Evolutionary conservation across 2,113 vertebrate species (phyloP).

Genomic region (Opisthocomus hoazin): DNA sequence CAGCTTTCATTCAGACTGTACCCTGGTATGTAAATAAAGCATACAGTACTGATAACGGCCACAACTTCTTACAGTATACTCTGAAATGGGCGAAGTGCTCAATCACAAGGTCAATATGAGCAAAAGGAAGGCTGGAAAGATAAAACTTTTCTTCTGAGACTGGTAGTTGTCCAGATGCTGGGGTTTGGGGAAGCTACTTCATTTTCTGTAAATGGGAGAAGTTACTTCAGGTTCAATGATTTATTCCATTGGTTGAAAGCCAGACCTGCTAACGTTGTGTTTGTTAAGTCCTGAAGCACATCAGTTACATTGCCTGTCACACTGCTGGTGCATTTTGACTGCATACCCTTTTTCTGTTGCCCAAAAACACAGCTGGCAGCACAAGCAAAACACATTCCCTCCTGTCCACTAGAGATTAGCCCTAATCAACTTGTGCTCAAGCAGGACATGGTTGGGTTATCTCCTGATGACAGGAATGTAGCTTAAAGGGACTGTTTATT

Average conservation of each 20-base stretch:
- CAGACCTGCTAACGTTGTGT: neutral
- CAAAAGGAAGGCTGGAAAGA: neutral
- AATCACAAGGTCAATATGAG: neutral
- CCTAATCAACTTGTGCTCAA: neutral
- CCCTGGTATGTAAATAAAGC: neutral
- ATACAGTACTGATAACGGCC: neutral
- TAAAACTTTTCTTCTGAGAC: neutral
- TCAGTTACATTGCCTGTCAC: neutral
- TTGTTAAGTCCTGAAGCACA: neutral
- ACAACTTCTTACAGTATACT: neutral
- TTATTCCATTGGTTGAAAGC: neutral
- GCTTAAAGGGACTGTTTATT: neutral
- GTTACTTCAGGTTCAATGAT: neutral
- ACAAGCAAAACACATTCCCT: neutral
- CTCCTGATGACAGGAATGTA: neutral
- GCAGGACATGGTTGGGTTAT: neutral
- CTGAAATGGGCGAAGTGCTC: neutral
- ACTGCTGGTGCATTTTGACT: neutral
- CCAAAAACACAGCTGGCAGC: neutral
- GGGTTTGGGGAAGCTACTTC: neutral
- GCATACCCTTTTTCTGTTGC: neutral
- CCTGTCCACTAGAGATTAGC: neutral
- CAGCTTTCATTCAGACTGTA: neutral
- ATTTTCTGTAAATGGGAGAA: neutral
- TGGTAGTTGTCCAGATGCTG: neutral